Conservation (phyloP, 1,140 invertebrate genomes). For the Eumaeus atala region DNA sequence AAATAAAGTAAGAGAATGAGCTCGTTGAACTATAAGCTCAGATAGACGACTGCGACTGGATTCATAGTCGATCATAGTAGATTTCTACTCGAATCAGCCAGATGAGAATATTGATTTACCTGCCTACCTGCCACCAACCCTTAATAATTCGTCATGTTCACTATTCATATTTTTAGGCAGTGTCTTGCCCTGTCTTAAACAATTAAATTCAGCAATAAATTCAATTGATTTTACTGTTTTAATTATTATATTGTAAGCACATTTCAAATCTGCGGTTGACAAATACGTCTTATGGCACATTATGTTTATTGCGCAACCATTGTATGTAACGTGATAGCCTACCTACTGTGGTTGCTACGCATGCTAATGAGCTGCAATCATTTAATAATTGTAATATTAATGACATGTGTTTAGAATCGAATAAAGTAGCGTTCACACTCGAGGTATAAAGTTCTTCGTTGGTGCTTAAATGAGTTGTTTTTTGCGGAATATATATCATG, state of each 20-base stretch:
- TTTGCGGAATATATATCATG: constrained; percentile 8
- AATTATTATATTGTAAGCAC: not conserved
- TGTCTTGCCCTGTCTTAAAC: not conserved
- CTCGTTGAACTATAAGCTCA: constrained; percentile 12
- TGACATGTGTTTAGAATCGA: constrained; percentile 6
- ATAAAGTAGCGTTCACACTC: constrained; percentile 17
- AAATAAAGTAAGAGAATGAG: constrained; percentile 13
- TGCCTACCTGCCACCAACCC: constrained; percentile 14
- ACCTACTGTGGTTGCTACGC: too few relatives aligned
- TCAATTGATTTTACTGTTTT: constrained; percentile 9
- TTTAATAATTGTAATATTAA: constrained; percentile 21
- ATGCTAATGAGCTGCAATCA: not conserved
- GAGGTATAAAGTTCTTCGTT: constrained; percentile 2
- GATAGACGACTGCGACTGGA: not conserved
- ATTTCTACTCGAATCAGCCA: not conserved
- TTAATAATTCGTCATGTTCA: constrained; percentile 12
- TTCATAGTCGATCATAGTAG: not conserved
- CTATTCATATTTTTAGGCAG: constrained; percentile 13
- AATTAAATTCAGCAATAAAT: constrained; percentile 14
- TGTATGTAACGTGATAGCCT: too few relatives aligned
- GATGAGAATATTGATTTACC: constrained; percentile 11
- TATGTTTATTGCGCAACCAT: constrained; percentile 2
- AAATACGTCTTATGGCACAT: constrained; percentile 9
- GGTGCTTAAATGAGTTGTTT: constrained; percentile 2
- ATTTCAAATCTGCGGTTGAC: constrained; percentile 12